A percentile compares a stretch with the other conserved stretches of the same genome.
phyloP scores from a whole-genome alignment of 2,113 vertebrate species.

The Carollia perspicillata region DNA sequence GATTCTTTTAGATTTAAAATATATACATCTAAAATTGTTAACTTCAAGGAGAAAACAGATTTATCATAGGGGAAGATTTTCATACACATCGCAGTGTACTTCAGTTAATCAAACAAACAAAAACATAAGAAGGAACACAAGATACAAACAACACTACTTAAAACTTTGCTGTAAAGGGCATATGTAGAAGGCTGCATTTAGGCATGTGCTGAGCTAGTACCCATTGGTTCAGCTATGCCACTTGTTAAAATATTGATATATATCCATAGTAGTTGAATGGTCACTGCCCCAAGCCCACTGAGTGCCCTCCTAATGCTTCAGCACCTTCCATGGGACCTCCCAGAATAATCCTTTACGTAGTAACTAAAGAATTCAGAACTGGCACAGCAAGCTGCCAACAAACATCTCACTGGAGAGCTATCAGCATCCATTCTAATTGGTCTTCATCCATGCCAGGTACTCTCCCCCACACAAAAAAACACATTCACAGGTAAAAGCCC shows the following conservation, averaged over 20 bases:
- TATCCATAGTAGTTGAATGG: neutral
- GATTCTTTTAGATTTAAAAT: slow-evolving; percentile 5
- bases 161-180: neutral
- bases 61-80: neutral
- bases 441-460: neutral
- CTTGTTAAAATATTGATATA: slow-evolving; percentile 33
- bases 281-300: neutral
- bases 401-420: neutral
- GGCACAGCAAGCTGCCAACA: neutral
- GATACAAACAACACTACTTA: neutral
- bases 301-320: neutral
- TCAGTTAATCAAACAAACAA: neutral
- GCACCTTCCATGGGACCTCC: neutral
- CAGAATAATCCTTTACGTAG: neutral
- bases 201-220: neutral
- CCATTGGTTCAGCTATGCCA: neutral
- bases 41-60: slow-evolving; percentile 10
- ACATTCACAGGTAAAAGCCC: neutral
- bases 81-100: neutral
- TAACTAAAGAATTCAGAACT: neutral
- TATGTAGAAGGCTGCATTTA: neutral
- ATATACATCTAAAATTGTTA: neutral
- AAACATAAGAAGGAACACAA: neutral
- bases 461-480: neutral
- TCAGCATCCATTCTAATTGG: neutral